These are phyloP conservation scores for Latrodectus hesperus DNA, from an alignment of 2,888 invertebrate genomes.

Conservation along the genomic window DNA sequence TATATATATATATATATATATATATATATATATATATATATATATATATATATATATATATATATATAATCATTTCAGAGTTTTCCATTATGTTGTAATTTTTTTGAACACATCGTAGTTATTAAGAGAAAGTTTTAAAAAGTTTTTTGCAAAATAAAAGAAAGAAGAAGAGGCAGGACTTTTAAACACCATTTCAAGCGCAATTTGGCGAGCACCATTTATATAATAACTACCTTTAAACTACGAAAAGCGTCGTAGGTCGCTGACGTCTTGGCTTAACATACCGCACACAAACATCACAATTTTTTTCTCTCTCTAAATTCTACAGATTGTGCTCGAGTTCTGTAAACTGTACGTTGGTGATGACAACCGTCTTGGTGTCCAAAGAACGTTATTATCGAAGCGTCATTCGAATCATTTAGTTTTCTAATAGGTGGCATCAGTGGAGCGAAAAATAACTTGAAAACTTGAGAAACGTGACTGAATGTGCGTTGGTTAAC, in stretches of 20 bases:
- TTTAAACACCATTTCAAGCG: not conserved
- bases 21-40: too few species aligned
- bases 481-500: not conserved
- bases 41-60: too few species aligned
- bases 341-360: not conserved
- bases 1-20: too few species aligned
- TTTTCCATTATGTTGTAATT: too few species aligned
- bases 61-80: too few species aligned
- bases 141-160: too few species aligned
- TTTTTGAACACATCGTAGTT: too few species aligned
- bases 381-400: constrained; percentile 2
- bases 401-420: constrained; percentile 3
- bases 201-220: not conserved
- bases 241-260: not conserved
- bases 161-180: not conserved
- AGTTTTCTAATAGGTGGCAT: not conserved
- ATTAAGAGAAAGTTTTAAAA: too few species aligned
- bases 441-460: constrained; percentile 5
- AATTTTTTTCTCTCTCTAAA: not conserved
- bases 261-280: not conserved
- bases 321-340: not conserved
- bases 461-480: not conserved
- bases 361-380: not conserved
- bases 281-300: not conserved
- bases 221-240: not conserved